Conservation (phyloP, 2,888 invertebrate genomes). For the Acanthosepion esculentum region DNA sequence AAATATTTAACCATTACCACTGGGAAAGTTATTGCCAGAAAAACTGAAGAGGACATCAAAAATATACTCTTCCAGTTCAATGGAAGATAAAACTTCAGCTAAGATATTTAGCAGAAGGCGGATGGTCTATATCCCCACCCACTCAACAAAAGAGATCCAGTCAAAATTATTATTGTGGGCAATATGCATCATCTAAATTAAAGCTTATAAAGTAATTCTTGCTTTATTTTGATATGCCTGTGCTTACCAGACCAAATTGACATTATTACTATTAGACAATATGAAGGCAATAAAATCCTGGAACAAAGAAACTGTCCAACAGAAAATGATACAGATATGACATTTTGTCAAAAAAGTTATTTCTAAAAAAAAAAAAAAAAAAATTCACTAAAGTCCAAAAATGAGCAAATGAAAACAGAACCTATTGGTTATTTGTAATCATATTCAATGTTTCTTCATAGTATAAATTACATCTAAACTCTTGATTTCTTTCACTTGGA, state of each 20-base stretch:
- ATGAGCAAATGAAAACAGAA: no score
- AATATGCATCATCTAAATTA: not conserved
- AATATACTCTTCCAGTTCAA: not conserved
- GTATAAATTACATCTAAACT: not conserved
- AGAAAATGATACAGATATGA: no score
- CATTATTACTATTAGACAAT: not conserved
- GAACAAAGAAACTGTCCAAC: no score
- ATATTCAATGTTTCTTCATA: no score
- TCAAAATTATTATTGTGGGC: not conserved
- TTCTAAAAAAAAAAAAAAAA: no score
- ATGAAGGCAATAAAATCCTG: not conserved
- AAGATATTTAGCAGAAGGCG: not conserved
- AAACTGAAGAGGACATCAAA: not conserved
- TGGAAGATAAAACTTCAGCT: not conserved
- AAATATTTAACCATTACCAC: not conserved
- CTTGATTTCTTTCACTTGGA: not conserved
- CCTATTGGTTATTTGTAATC: no score
- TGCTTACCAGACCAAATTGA: no score
- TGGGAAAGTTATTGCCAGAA: not conserved
- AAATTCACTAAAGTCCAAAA: no score
- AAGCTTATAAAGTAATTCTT: not conserved
- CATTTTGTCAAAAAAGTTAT: no score
- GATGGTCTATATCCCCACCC: not conserved
- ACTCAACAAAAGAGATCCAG: not conserved
- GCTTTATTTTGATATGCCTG: no score